phyloP scores from a whole-genome alignment of 2,888 invertebrate species.

The Pachycephus smyrnensis region DNA sequence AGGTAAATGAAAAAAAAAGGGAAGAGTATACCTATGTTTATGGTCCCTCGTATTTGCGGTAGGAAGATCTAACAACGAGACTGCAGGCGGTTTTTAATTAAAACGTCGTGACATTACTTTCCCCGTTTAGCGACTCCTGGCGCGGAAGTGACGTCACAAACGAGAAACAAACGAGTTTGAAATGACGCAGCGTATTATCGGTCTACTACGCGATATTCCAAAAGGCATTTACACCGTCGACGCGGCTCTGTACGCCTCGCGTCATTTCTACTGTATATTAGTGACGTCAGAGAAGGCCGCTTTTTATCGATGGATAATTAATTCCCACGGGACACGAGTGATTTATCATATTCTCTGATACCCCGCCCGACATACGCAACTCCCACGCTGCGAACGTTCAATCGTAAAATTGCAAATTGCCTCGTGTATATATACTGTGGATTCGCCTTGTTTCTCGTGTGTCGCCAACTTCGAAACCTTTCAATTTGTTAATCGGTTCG shows the following conservation, averaged over 20 bases:
- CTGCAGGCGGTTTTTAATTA: conserved; percentile 22
- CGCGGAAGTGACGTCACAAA: conserved; percentile 18
- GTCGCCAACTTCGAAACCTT: background rate
- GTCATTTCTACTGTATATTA: background rate
- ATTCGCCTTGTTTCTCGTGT: background rate
- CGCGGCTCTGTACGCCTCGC: background rate
- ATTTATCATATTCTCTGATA: background rate
- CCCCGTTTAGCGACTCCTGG: conserved; percentile 6
- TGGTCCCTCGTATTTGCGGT: background rate
- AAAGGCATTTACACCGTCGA: background rate
- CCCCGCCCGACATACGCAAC: background rate
- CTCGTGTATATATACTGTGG: background rate
- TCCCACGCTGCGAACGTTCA: background rate
- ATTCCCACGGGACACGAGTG: background rate
- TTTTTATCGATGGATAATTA: background rate
- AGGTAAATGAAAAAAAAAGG: background rate
- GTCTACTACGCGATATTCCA: background rate
- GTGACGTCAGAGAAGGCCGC: background rate
- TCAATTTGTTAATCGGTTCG: background rate
- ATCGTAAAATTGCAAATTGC: background rate
- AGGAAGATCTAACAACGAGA: background rate
- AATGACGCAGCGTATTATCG: conserved; percentile 18
- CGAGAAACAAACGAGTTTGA: conserved; percentile 17
- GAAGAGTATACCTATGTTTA: background rate
- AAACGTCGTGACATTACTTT: conserved; percentile 20